Base-by-base conservation (phyloP, 2,888 invertebrate species). In the Drosophila engyochracea region DNA sequence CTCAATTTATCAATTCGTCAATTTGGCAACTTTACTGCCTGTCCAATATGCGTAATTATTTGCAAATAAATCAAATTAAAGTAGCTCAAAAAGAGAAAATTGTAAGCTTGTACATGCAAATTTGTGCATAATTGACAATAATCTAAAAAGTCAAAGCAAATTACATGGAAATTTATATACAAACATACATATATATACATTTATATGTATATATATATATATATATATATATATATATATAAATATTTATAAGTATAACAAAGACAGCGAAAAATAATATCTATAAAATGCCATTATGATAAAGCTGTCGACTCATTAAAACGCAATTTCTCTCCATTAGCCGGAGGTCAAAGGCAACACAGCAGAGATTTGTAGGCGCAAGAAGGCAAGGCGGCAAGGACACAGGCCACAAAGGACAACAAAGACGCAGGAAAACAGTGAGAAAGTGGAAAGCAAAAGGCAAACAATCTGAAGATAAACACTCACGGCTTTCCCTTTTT, bases 251-350 rank as follows among this genome's bases (percentile, higher is more conserved):
- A 19, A 19, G n/a, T 39, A 5, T 39, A 67, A 61, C 66, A 57
- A 37, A 49, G 62, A 44, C 37, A 53, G 59, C 35, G 30, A 16
- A 53, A 57, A 69, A 66, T 65, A 31, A 49, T 55, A 62, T 66
- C 30, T 30, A 57, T 49, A 55, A 57, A 67, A 39, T 44, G 31
- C 6, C 25, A 63, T 70, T 55, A 79, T 79, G 84, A 72, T 80
- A 74, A 90, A 81, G 81, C 91, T 79, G 87, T 76, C 87, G 89
- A 76, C 87, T 86, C 91, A 85, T 85, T 85, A 85, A 90, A 85
- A 81, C 73, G 73, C 89, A 74, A 85, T 85, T 85, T 90, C 73
- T 90, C 84, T 89, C 84, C 87, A 90, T 85, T 85, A 85, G 79
- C 65, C 60, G 41, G 49, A 63, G 57, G 70, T 61, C 57, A 52